Evolutionary conservation across 2,888 invertebrate species (phyloP).

Genomic region (Synanthedon tipuliformis): DNA sequence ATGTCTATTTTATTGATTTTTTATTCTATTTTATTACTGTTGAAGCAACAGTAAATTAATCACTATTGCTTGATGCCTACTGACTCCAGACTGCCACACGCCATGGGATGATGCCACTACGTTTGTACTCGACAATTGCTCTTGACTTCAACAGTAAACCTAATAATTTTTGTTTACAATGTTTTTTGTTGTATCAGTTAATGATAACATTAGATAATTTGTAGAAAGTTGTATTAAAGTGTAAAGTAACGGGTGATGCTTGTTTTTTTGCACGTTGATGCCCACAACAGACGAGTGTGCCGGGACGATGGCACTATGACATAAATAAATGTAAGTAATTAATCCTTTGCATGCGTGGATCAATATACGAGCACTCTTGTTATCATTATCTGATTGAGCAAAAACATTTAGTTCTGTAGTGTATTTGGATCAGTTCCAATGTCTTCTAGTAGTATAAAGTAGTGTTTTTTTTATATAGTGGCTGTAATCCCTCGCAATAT

Average conservation of each 20-base stretch:
- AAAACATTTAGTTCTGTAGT: conserved; percentile 10
- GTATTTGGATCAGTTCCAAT: conserved; percentile 2
- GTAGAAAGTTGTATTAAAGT: conserved; percentile 2
- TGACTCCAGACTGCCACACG: no score
- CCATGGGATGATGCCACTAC: conserved; percentile 19
- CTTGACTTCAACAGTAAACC: no score
- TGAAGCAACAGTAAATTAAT: no score
- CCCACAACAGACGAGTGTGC: conserved; percentile 43
- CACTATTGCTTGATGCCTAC: no score
- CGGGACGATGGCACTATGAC: conserved; percentile 38
- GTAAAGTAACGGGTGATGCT: conserved; percentile 22
- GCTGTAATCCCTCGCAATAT: neutral
- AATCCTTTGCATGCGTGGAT: conserved; percentile 28
- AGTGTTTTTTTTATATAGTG: conserved; percentile 1
- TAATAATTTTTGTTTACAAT: neutral
- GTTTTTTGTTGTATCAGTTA: conserved; percentile 25
- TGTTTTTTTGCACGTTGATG: conserved; percentile 40
- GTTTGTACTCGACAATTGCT: conserved; percentile 68
- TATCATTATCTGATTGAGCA: conserved; percentile 53
- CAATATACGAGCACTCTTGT: conserved; percentile 30
- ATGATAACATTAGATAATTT: conserved; percentile 39
- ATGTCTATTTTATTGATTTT: no score
- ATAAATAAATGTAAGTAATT: conserved; percentile 39
- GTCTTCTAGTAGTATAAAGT: neutral
- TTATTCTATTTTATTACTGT: no score